These are phyloP conservation scores for Carassius carassius DNA, from an alignment of 2,113 vertebrate genomes.

Conservation along the genomic window DNA sequence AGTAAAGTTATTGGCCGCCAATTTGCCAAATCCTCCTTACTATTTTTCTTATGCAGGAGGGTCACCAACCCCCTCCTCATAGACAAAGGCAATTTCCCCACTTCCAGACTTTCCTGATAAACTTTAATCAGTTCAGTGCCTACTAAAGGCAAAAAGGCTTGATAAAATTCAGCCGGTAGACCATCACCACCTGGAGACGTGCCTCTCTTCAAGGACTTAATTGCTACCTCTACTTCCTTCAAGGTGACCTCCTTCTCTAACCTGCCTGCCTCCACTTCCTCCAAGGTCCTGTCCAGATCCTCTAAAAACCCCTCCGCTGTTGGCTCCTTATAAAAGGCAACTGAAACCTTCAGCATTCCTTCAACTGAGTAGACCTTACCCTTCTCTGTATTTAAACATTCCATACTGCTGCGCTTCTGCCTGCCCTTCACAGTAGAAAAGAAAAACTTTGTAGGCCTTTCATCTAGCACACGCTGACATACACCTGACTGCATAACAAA, in stretches of 20 bases:
- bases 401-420: neutral
- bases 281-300: neutral
- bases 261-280: neutral
- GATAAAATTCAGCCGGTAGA: neutral
- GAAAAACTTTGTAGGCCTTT: neutral
- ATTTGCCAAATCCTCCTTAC: neutral
- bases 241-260: neutral
- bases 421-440: neutral
- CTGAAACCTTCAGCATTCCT: neutral
- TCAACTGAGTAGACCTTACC: neutral
- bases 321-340: neutral
- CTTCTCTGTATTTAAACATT: neutral
- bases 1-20: neutral
- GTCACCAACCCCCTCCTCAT: too few species aligned
- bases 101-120: neutral
- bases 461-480: neutral
- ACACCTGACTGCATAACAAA: neutral
- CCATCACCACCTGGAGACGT: neutral
- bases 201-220: neutral
- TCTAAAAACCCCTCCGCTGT: neutral
- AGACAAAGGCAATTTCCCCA: too few species aligned
- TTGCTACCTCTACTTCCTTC: neutral
- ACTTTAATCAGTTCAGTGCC: neutral
- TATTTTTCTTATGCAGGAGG: neutral
- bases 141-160: neutral